Conservation (phyloP, 2,113 vertebrate species). For the Passer domesticus region DNA sequence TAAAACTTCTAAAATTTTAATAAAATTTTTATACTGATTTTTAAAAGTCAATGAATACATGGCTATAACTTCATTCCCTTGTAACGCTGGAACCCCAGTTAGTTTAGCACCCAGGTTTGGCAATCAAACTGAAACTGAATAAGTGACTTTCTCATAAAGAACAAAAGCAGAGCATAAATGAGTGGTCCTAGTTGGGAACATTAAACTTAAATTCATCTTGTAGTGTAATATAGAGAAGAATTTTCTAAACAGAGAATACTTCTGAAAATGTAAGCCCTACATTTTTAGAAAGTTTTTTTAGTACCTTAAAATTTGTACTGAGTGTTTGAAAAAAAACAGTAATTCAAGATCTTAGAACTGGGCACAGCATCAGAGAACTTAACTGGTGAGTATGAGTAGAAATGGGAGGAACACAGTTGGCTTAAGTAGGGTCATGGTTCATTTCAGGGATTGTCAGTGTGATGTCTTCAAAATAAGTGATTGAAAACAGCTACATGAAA, state of each 20-base stretch:
- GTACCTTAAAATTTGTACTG: background rate
- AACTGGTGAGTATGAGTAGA: background rate
- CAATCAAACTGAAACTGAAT: background rate
- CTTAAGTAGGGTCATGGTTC: background rate
- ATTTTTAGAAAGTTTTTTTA: background rate
- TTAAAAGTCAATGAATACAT: background rate
- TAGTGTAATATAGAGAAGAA: background rate
- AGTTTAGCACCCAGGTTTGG: background rate
- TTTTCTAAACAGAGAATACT: background rate
- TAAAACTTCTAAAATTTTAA: background rate
- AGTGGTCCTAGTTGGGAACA: background rate
- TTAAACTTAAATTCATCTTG: background rate
- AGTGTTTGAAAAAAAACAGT: background rate
- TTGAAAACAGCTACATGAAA: background rate
- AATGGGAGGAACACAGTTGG: background rate
- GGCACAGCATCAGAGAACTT: background rate
- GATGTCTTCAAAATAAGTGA: background rate
- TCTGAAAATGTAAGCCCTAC: background rate
- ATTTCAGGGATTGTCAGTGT: background rate
- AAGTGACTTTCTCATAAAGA: background rate
- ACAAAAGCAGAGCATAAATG: background rate
- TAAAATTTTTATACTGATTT: conserved; percentile 50
- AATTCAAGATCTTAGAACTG: background rate
- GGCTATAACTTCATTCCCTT: background rate
- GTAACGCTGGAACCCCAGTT: background rate